Evolutionary conservation across 2,888 invertebrate species (phyloP).

Genomic region (Euproctis similis): DNA sequence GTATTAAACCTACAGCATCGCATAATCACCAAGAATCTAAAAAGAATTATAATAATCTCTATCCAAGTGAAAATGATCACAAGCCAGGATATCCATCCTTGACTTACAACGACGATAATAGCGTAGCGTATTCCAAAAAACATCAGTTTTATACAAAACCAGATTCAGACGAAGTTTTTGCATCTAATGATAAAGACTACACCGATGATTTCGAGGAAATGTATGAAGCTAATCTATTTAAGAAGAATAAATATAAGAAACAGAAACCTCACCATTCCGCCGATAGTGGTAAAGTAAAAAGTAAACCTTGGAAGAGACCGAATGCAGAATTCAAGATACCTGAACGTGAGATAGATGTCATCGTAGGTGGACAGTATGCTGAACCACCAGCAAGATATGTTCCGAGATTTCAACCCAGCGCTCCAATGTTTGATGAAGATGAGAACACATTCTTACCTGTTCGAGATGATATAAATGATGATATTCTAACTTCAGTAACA

Average conservation of each 20-base stretch:
- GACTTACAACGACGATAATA: constrained; percentile 29
- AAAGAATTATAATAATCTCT: too few relatives aligned
- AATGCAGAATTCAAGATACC: constrained; percentile 7
- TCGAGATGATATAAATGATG: constrained; percentile 30
- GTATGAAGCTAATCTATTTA: background rate
- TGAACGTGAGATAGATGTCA: constrained; percentile 31
- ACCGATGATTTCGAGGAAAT: background rate
- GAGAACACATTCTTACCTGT: constrained; percentile 25
- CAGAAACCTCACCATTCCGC: constrained; percentile 26
- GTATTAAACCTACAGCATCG: constrained; percentile 22
- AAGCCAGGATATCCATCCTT: constrained; percentile 25
- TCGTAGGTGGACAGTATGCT: constrained; percentile 61
- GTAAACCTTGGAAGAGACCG: constrained; percentile 30
- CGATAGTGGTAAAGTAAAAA: constrained; percentile 25
- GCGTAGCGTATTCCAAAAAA: constrained; percentile 9
- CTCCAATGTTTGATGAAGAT: constrained; percentile 28
- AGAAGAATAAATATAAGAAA: background rate
- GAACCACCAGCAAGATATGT: constrained; percentile 58
- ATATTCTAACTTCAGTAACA: constrained; percentile 27
- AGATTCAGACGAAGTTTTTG: constrained; percentile 1
- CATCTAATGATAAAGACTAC: constrained; percentile 7
- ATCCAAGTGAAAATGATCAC: constrained; percentile 5
- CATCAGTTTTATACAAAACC: constrained; percentile 5
- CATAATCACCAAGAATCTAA: constrained; percentile 19
- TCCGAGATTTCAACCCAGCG: constrained; percentile 33